These are phyloP conservation scores for Bombus soroeensis DNA, from an alignment of 1,140 invertebrate species.

Conservation along the genomic window DNA sequence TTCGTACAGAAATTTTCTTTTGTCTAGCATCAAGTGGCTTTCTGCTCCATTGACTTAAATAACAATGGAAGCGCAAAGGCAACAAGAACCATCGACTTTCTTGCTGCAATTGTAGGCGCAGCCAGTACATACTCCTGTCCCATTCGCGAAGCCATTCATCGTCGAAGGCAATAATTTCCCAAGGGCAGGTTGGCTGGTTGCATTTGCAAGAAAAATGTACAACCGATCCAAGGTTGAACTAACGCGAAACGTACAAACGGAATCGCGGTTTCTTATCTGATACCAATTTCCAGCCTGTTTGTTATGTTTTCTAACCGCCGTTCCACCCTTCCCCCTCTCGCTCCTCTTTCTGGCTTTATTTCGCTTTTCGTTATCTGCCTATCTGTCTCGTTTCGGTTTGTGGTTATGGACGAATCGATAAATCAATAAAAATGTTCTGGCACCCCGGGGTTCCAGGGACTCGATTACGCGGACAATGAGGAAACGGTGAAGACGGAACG, in stretches of 20 bases:
- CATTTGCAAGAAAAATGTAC: background rate
- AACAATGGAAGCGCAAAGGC: slow-evolving; percentile 44
- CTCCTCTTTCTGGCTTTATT: background rate
- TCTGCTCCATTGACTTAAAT: slow-evolving; percentile 42
- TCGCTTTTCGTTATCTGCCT: background rate
- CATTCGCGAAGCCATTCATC: slow-evolving; percentile 16
- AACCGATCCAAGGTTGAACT: slow-evolving; percentile 12
- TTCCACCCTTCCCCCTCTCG: background rate
- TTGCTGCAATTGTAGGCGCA: slow-evolving; percentile 38
- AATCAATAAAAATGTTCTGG: slow-evolving; percentile 35
- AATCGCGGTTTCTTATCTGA: background rate
- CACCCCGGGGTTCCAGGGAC: background rate
- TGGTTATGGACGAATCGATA: slow-evolving; percentile 22
- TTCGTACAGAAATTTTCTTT: slow-evolving; percentile 36
- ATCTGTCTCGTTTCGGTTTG: background rate
- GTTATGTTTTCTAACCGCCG: background rate
- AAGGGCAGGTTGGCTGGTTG: slow-evolving; percentile 6
- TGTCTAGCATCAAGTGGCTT: slow-evolving; percentile 20
- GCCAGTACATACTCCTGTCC: background rate
- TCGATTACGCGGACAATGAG: slow-evolving; percentile 6
- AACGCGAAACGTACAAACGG: background rate
- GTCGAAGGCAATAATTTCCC: slow-evolving; percentile 16
- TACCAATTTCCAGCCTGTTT: background rate
- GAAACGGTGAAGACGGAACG: background rate
- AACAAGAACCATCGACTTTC: slow-evolving; percentile 44